Conservation (phyloP, 1,140 invertebrate genomes). For the Ptiloglossa arizonensis region DNA sequence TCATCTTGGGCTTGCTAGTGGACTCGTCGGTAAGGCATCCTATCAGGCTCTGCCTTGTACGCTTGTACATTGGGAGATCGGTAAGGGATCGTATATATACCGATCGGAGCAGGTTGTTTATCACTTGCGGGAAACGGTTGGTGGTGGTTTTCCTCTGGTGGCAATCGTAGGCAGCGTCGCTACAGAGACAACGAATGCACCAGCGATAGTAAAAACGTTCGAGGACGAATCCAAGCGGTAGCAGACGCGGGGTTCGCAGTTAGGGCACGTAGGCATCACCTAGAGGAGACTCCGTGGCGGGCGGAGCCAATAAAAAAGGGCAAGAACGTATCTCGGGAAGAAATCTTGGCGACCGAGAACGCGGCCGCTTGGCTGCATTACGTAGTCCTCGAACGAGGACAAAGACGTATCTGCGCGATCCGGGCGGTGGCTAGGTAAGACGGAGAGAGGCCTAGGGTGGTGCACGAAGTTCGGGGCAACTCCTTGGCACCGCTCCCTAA, state of each 20-base stretch:
- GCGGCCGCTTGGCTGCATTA: slow-evolving; percentile 15
- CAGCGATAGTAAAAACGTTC: too few species aligned
- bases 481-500: slow-evolving; percentile 36
- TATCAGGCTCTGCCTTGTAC: too few species aligned
- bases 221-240: background rate
- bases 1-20: too few species aligned
- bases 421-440: background rate
- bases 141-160: too few species aligned
- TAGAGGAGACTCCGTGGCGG: background rate
- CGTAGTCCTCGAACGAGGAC: slow-evolving; percentile 37
- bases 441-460: background rate
- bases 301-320: slow-evolving; percentile 27
- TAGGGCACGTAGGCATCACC: background rate
- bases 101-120: too few species aligned
- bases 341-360: slow-evolving; percentile 45
- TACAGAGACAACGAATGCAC: too few species aligned
- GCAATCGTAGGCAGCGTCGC: too few species aligned
- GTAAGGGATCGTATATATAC: too few species aligned
- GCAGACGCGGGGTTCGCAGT: background rate
- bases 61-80: too few species aligned
- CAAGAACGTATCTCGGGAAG: slow-evolving; percentile 4
- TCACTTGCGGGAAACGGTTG: too few species aligned
- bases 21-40: too few species aligned
- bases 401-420: slow-evolving; percentile 37
- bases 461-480: slow-evolving; percentile 2